Evolutionary conservation across 1,140 invertebrate genomes (phyloP), one percentile per base, ranked within the genome.

Genomic region (Rhagoletis pomonella): DNA sequence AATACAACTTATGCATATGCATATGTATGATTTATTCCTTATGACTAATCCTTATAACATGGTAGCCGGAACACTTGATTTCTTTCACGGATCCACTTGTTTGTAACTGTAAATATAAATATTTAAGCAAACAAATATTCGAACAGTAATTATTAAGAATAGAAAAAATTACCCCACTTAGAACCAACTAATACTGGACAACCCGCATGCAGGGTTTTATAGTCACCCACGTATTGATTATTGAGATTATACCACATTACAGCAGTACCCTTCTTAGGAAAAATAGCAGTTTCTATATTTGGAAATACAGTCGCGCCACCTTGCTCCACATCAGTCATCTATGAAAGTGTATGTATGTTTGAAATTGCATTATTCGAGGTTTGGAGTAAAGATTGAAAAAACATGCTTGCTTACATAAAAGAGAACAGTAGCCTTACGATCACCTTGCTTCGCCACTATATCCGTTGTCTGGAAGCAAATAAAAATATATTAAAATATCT

Each of bases 51-150:
- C n/a, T 62, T 77, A 60, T 86, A 86, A 44, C 87, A 88, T 6
- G 87, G 87, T 14, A n/a, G 50, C 64, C 69, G 62, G 77, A 88
- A 88, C 17, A 84, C 81, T 73, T 89, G 88, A 9, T 97, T 98
- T 89, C 95, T 93, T 93, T 99, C 97, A 92, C 99, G 98, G 73
- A 99, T 96, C 98, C 98, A 99, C 94, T 99, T 99, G 93, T 99
- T 99, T 14, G 96, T 97, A 17, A 99, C 98, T 97, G 93, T 86
- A 96, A 95, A 77, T 90, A 89, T 90, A 89, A 88, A 89, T 88
- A 47, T 87, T n/a, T 4, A 19, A 77, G 29, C 9, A 50, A 50
- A 17, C 44, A 7, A 84, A 64, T 10, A 84, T 62, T 62, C 64
- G 59, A 85, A 14, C 47, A 85, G 14, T 47, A 86, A n/a, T 85